phyloP scores from a whole-genome alignment of 2,113 vertebrate genomes.

The Protomyctophum bolini region DNA sequence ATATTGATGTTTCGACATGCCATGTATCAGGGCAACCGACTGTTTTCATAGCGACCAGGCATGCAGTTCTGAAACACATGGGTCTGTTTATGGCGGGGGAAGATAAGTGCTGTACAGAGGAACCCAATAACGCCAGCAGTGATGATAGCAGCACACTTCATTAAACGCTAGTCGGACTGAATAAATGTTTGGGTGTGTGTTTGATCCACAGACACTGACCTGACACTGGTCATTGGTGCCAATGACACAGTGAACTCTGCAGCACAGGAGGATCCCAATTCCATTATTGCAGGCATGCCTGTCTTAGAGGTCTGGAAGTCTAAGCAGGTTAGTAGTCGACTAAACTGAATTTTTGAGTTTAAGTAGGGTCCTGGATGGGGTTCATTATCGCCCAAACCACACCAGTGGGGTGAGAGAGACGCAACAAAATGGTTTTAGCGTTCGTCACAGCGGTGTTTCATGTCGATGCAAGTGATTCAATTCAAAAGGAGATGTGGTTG shows the following conservation, averaged over 20 bases:
- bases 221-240: slow-evolving; percentile 95
- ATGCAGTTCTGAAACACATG: slow-evolving; percentile 67
- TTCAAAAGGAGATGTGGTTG: too few relatives aligned
- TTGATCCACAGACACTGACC: slow-evolving; percentile 86
- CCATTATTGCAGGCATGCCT: slow-evolving; percentile 97
- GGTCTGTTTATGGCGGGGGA: slow-evolving; percentile 74
- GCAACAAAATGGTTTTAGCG: too few relatives aligned
- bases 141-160: background rate
- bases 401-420: too few relatives aligned
- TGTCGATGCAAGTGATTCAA: too few relatives aligned
- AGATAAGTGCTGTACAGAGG: slow-evolving; percentile 48
- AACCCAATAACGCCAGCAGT: slow-evolving; percentile 26
- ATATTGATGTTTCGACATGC: slow-evolving; percentile 61
- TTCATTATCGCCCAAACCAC: too few relatives aligned
- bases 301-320: slow-evolving; percentile 99
- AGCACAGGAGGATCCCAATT: slow-evolving; percentile 96
- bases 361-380: too few relatives aligned
- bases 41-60: slow-evolving; percentile 72
- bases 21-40: slow-evolving; percentile 52
- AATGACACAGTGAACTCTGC: slow-evolving; percentile 99
- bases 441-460: too few relatives aligned
- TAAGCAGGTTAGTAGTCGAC: slow-evolving; percentile 85
- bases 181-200: slow-evolving; percentile 19
- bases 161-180: background rate
- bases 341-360: too few relatives aligned